Conservation (phyloP, 2,888 invertebrate genomes). For the Morpho deidamia region DNA sequence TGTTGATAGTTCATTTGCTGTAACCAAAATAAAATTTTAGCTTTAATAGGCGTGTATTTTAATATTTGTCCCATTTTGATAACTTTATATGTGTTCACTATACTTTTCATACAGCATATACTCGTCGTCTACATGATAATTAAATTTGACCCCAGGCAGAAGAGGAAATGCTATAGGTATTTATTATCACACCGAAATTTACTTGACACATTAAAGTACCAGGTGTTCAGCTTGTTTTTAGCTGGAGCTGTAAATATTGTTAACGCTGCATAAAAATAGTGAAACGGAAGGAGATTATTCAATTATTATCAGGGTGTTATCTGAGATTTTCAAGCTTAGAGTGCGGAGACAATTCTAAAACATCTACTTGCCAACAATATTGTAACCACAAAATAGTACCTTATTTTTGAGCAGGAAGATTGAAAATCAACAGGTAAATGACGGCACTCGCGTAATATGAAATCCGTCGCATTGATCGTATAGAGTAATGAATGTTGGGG, state of each 20-base stretch:
- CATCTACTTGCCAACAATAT: not conserved
- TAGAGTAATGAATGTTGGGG: conserved; percentile 15
- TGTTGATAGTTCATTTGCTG: no score
- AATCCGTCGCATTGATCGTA: conserved; percentile 23
- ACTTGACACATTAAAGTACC: conserved; percentile 57
- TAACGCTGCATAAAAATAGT: conserved; percentile 38
- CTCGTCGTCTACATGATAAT: conserved; percentile 69
- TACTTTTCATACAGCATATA: conserved; percentile 29
- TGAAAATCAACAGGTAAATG: not conserved
- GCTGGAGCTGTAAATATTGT: conserved; percentile 48
- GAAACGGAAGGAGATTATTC: conserved; percentile 22
- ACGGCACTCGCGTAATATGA: conserved; percentile 13
- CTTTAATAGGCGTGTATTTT: no score
- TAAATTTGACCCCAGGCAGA: conserved; percentile 70
- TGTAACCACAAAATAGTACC: not conserved
- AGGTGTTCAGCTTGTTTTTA: conserved; percentile 52
- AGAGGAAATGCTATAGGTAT: conserved; percentile 53
- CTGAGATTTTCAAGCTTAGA: conserved; percentile 11
- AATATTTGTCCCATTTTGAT: not conserved
- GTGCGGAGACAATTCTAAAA: not conserved
- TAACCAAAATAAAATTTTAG: no score
- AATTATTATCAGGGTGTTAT: conserved; percentile 19
- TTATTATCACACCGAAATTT: conserved; percentile 56
- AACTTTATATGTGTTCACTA: conserved; percentile 13
- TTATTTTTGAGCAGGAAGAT: not conserved